These are phyloP conservation scores for Actinernus sp. DNA, from an alignment of 92 coral and sea anemone genomes.

Conservation along the genomic window DNA sequence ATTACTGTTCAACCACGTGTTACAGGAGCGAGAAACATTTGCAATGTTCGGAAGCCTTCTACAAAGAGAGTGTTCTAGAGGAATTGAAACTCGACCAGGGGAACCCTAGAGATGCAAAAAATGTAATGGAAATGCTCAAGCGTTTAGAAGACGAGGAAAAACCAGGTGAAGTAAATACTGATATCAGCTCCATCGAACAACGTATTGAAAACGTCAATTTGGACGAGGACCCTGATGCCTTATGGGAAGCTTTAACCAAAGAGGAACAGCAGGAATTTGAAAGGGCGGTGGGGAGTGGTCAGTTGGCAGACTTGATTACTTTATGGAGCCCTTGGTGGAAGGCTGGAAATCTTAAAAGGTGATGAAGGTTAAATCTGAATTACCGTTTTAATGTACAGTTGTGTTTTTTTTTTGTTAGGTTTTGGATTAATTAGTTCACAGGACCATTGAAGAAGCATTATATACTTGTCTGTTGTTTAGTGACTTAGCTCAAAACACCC, in stretches of 20 bases:
- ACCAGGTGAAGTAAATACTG: conserved; percentile 33
- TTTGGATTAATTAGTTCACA: too few species aligned
- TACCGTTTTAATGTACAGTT: too few species aligned
- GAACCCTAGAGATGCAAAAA: conserved; percentile 62
- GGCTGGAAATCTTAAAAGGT: too few species aligned
- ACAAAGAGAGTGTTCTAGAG: conserved; percentile 77
- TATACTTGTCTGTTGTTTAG: too few species aligned
- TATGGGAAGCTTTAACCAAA: conserved; percentile 87
- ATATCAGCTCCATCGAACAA: conserved; percentile 67
- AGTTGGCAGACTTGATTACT: conserved; percentile 58
- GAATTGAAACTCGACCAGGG: conserved; percentile 46
- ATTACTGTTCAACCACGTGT: conserved; percentile 88
- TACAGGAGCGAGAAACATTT: conserved; percentile 85
- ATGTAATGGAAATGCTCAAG: conserved; percentile 78
- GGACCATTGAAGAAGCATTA: too few species aligned
- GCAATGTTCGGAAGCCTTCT: conserved; percentile 87
- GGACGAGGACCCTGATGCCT: conserved; percentile 54
- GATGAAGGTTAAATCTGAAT: too few species aligned
- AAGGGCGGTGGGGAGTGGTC: conserved; percentile 70
- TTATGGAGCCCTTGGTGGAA: conserved; percentile 97
- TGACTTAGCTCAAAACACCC: too few species aligned
- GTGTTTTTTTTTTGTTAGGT: too few species aligned
- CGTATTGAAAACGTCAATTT: conserved; percentile 72
- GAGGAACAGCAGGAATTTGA: conserved; percentile 80
- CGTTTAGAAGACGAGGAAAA: conserved; percentile 63